Percentiles rank a stretch among this genome's conserved stretches.
Evolutionary conservation across 1,140 invertebrate species (phyloP).

Genomic region (Drosophila varians): DNA sequence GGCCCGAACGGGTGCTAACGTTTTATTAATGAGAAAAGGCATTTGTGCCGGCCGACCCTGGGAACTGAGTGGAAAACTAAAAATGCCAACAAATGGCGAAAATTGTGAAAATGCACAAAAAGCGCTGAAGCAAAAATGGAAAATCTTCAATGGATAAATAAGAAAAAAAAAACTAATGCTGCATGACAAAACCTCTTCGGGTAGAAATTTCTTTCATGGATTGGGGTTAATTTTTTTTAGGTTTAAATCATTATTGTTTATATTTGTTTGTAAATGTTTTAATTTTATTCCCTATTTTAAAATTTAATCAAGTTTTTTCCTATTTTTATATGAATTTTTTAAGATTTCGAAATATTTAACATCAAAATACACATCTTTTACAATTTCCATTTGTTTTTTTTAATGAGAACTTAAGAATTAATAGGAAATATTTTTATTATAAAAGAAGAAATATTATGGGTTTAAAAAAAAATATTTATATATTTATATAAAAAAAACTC

Average conservation of each 20-base stretch:
- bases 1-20: constrained; percentile 63
- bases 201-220: neutral
- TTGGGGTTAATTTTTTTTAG: neutral
- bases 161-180: constrained; percentile 1
- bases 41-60: constrained; percentile 29
- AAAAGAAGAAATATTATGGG: too few species aligned
- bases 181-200: constrained; percentile 7
- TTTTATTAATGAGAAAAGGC: constrained; percentile 66
- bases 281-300: too few species aligned
- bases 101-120: neutral
- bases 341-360: too few species aligned
- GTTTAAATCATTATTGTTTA: neutral
- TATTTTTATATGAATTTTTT: too few species aligned
- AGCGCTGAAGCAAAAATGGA: neutral
- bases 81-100: too few species aligned
- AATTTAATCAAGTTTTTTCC: too few species aligned
- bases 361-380: too few species aligned
- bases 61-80: constrained; percentile 23
- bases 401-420: too few species aligned
- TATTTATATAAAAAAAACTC: too few species aligned
- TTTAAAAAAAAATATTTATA: too few species aligned
- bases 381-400: too few species aligned
- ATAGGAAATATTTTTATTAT: too few species aligned
- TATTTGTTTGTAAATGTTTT: neutral
- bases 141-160: neutral